Evolutionary conservation across 2,888 invertebrate species (phyloP), one percentile per base, ranked within the genome.

Genomic region (Xanthia icteritia): DNA sequence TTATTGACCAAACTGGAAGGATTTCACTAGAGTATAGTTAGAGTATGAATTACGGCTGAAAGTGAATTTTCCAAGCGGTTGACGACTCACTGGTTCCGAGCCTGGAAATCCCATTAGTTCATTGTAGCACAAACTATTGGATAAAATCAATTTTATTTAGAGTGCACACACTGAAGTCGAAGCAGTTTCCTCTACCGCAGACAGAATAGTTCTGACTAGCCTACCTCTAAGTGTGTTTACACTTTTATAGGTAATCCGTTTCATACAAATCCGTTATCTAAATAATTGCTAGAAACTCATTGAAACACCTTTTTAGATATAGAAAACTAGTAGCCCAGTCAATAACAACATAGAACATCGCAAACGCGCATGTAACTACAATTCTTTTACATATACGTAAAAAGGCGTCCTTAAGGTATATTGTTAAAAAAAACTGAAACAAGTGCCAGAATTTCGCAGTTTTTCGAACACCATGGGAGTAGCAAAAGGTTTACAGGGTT

Each of bases 51-150:
- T 54, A 51, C 15, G 42, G 5, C 27, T 61, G 60, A 51, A 61
- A 51, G 60, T 54, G 42, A 67, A 76, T 67, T 76, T 67, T 75
- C 66, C 48, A 73, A 67, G 20, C 54, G 61, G 61, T 61, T n/a
- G 39, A 39, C 48, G 56, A 75, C 75, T 60, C 42, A 61, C 51
- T 23, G 75, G 20, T 39, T 15, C 36, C 51, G 23, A 75, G 60
- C 6, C n/a, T 31, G n/a, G n/a, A 65, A 56, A 73, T 31, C 42
- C 17, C 8, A 17, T 45, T 48, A 27, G 48, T 56, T 65, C 8
- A 64, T 36, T 56, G 45, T 45, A n/a, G 36, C 48, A n/a, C 3
- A 63, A 6, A 20, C 9, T 0, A 27, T 45, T 27, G 20, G 11
- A 65, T 65, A 27, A 27, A 27, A 45, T 27, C 11, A 42, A 27